Conservation (phyloP, 1,140 invertebrate species). For the Anastatus disparis region DNA sequence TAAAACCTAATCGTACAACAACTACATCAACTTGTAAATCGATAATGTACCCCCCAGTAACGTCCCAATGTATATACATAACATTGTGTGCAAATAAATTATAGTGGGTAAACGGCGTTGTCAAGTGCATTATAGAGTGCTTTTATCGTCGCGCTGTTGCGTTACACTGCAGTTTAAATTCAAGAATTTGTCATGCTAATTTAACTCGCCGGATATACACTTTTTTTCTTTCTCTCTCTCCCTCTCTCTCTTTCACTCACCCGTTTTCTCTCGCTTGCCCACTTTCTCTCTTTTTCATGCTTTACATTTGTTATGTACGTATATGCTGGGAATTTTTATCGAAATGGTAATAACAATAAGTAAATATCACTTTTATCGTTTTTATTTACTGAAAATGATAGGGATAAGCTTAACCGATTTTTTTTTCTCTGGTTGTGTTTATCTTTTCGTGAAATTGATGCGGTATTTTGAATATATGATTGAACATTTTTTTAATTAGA, state of each 20-base stretch:
- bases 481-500: no score
- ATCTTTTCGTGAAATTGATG: no score
- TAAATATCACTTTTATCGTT: not conserved
- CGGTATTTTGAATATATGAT: no score
- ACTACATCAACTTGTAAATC: not conserved
- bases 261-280: constrained; percentile 3
- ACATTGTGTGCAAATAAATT: constrained; percentile 33
- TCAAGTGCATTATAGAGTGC: constrained; percentile 30
- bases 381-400: no score
- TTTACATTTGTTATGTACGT: not conserved
- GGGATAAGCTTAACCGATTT: no score
- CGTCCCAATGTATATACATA: not conserved
- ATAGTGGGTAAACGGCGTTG: constrained; percentile 30
- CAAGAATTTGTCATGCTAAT: constrained; percentile 39
- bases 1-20: not conserved
- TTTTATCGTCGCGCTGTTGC: constrained; percentile 21
- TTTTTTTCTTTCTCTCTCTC: constrained; percentile 9
- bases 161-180: constrained; percentile 27
- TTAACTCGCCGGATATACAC: not conserved
- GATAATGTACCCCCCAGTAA: not conserved
- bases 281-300: no score
- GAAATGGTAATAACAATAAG: not conserved
- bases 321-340: not conserved
- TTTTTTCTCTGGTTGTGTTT: no score
- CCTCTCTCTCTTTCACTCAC: no score